A percentile compares a stretch with the other conserved stretches of the same genome.
These are phyloP conservation scores for Eupithecia subfuscata DNA, from an alignment of 2,888 invertebrate genomes.

Conservation along the genomic window DNA sequence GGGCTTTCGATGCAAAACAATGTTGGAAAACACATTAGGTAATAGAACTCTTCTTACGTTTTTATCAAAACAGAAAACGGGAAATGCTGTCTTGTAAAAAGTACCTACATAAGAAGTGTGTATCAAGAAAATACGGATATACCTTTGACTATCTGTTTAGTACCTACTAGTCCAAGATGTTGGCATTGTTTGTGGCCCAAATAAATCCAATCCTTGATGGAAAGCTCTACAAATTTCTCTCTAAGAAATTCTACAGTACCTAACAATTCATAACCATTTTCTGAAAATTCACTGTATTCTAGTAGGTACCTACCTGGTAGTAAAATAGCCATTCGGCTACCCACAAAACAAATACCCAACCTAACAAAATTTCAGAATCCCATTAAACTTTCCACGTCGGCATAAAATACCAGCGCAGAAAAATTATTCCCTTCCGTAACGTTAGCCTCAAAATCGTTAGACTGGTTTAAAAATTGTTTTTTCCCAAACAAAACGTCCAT, in stretches of 20 bases:
- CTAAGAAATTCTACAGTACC: no score
- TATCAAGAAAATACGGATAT: neutral
- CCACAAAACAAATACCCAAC: slow-evolving; percentile 12
- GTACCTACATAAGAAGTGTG: neutral
- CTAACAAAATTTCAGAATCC: slow-evolving; percentile 29
- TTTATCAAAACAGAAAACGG: neutral
- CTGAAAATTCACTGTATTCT: no score
- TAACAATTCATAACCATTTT: no score
- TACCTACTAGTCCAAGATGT: neutral
- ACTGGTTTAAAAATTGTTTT: slow-evolving; percentile 73
- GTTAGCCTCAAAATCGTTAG: slow-evolving; percentile 71
- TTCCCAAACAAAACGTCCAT: slow-evolving; percentile 81
- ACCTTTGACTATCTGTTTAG: neutral
- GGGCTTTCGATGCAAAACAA: slow-evolving; percentile 34
- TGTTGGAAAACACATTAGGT: slow-evolving; percentile 25
- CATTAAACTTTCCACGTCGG: slow-evolving; percentile 50
- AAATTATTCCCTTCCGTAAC: slow-evolving; percentile 69
- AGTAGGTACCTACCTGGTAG: no score
- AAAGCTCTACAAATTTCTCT: no score
- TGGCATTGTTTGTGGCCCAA: neutral
- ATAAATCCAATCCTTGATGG: no score
- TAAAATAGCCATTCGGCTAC: neutral
- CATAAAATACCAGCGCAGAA: slow-evolving; percentile 61
- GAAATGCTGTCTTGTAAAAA: neutral
- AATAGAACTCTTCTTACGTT: slow-evolving; percentile 1